Evolutionary conservation across 2,888 invertebrate genomes (phyloP).

Genomic region (Trichacis sp.): DNA sequence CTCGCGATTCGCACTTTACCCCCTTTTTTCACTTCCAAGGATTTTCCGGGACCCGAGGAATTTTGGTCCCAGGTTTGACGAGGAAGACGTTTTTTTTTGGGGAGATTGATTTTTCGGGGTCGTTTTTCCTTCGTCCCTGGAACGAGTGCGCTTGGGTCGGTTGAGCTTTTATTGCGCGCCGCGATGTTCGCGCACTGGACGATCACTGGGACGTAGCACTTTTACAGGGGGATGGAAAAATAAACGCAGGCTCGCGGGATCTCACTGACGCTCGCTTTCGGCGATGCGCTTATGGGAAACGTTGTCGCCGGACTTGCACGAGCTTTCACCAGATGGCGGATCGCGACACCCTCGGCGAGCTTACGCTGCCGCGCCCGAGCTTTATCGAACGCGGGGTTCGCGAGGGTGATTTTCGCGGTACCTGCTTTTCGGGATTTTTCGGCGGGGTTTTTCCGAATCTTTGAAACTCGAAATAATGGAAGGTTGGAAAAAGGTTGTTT

Average conservation of each 20-base stretch:
- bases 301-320: constrained; percentile 49
- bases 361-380: constrained; percentile 42
- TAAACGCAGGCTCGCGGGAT: constrained; percentile 47
- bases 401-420: constrained; percentile 1
- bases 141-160: neutral
- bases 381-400: constrained; percentile 33
- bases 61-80: too few relatives aligned
- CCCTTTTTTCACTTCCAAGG: neutral
- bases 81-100: too few relatives aligned
- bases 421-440: too few relatives aligned
- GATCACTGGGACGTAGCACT: neutral
- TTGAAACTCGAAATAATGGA: too few relatives aligned
- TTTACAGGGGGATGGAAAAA: constrained; percentile 11
- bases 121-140: too few relatives aligned
- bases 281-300: constrained; percentile 63
- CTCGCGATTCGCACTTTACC: too few relatives aligned
- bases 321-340: constrained; percentile 58
- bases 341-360: constrained; percentile 45
- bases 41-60: too few relatives aligned
- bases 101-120: too few relatives aligned
- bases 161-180: neutral
- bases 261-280: constrained; percentile 61
- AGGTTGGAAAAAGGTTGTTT: too few relatives aligned
- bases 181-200: neutral
- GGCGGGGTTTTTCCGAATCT: too few relatives aligned